phyloP scores from a whole-genome alignment of 2,888 invertebrate genomes.

The Scotopteryx bipunctaria region DNA sequence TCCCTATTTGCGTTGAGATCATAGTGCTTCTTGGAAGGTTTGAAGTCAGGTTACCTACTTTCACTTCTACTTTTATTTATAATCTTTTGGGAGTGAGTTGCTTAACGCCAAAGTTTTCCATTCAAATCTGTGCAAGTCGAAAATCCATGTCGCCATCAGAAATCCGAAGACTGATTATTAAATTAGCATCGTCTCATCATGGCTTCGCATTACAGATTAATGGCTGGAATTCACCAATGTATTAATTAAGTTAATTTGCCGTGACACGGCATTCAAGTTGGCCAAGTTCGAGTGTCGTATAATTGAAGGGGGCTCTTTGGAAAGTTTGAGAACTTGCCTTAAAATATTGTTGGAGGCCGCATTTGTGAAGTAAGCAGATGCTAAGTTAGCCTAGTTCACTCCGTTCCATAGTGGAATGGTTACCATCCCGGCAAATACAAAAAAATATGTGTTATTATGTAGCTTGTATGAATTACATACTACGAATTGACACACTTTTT shows the following conservation, averaged over 20 bases:
- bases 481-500: too few species aligned
- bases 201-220: constrained; percentile 24
- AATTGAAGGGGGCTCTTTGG: constrained; percentile 60
- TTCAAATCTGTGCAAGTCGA: neutral
- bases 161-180: constrained; percentile 12
- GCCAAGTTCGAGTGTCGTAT: constrained; percentile 49
- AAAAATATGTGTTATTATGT: too few species aligned
- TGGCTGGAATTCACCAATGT: constrained; percentile 18
- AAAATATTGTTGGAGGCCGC: constrained; percentile 45
- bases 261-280: constrained; percentile 43
- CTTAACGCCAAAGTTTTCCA: neutral
- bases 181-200: constrained; percentile 15
- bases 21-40: too few species aligned
- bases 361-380: constrained; percentile 4
- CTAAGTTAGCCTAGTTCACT: too few species aligned
- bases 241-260: constrained; percentile 39
- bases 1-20: too few species aligned
- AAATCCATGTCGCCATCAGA: neutral
- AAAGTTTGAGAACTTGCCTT: constrained; percentile 51
- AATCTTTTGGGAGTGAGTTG: neutral
- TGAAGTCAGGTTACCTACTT: too few species aligned
- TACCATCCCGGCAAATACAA: too few species aligned
- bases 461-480: too few species aligned
- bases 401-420: too few species aligned
- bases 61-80: too few species aligned